Conservation (phyloP, 2,797 vertebrate genomes). For the Poecile montanus region DNA sequence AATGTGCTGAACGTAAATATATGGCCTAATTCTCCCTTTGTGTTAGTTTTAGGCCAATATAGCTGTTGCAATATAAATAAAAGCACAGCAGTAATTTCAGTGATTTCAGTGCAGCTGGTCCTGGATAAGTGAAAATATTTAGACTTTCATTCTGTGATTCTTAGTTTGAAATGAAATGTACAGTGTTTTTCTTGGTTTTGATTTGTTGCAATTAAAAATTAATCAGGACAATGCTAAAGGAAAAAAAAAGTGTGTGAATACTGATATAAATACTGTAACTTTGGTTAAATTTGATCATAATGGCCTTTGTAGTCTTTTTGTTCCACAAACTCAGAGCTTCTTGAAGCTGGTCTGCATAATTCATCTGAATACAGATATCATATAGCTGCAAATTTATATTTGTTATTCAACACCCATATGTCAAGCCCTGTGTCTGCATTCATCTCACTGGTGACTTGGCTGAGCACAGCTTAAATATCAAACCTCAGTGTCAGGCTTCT, state of each 20-base stretch:
- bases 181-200: neutral
- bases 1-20: neutral
- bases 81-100: neutral
- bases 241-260: neutral
- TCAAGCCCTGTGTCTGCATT: neutral
- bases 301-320: neutral
- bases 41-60: slow-evolving; percentile 2
- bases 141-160: neutral
- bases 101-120: neutral
- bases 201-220: neutral
- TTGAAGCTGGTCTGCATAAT: neutral
- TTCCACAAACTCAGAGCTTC: neutral
- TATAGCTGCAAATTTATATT: neutral
- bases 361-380: neutral
- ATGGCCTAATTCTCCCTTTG: neutral
- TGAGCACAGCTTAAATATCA: neutral
- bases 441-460: neutral
- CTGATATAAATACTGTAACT: neutral
- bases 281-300: neutral
- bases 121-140: neutral
- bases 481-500: neutral
- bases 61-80: neutral
- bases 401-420: neutral
- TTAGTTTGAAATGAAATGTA: neutral
- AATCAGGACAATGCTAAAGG: neutral